Conservation (phyloP, 2,113 vertebrate genomes). For the Halcyon malimbica region DNA sequence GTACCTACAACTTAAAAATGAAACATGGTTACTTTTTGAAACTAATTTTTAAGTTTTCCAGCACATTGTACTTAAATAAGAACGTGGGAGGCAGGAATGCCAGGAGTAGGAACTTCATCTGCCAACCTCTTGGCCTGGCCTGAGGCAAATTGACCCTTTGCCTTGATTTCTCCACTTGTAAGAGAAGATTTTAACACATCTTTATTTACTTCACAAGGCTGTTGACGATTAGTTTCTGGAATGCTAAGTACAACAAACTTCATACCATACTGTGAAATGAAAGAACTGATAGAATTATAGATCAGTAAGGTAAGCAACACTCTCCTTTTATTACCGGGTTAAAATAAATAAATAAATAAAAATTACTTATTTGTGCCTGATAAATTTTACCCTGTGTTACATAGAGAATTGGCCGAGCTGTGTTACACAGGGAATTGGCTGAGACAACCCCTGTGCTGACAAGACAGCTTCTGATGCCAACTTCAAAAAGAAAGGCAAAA, state of each 20-base stretch:
- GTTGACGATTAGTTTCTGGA: background rate
- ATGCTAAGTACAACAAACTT: background rate
- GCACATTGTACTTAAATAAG: background rate
- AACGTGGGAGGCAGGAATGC: background rate
- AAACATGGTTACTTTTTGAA: background rate
- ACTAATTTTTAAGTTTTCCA: background rate
- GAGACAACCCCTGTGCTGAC: background rate
- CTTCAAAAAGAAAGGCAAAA: background rate
- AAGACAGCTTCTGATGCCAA: background rate
- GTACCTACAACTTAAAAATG: background rate
- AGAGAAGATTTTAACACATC: constrained; percentile 33
- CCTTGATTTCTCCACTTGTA: background rate
- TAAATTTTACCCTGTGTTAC: background rate
- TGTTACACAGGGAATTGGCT: background rate
- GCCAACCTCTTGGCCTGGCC: background rate
- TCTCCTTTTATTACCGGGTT: background rate
- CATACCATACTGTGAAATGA: background rate
- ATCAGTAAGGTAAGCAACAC: background rate
- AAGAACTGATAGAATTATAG: background rate
- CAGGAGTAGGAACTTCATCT: background rate
- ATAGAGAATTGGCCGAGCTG: background rate
- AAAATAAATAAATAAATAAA: background rate
- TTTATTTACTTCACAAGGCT: constrained; percentile 15
- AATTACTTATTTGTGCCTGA: background rate
- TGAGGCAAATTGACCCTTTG: constrained; percentile 20